Base-by-base conservation (phyloP, 2,113 vertebrate genomes). In the Ageneiosus marmoratus region DNA sequence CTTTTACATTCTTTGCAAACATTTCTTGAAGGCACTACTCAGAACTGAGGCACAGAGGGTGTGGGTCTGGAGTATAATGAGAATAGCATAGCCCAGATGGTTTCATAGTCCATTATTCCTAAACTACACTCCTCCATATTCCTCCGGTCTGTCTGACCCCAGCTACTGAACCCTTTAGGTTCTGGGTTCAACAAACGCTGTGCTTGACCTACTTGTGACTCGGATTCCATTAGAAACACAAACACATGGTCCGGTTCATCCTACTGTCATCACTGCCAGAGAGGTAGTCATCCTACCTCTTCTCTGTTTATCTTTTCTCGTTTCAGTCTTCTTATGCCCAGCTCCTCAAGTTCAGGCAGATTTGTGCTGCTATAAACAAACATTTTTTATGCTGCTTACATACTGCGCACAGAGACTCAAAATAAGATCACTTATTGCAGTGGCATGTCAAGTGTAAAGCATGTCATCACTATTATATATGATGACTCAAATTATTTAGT, bases 161-260 rank as follows among this genome's bases (percentile, higher is more conserved):
- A 76, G 80, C 83, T 87, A 82, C 83, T 82, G 83, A 85, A 83
- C 80, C 76, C 46, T 83, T 27, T 48, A 87, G 53, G 69, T 76
- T 82, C 63, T 3, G 24, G 50, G 69, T 82, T 82, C 83, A 75
- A 56, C 65, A 55, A 50, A 84, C 41, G 37, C 83, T 74, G 56
- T 37, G 67, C 74, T 58, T 84, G 86, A 82, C 74, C 41, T 46
- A 75, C 41, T 50, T 44, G 79, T 67, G 58, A 83, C 60, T 77
- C 29, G 3, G 55, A 55, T 56, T 72, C 27, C 44, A 73, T 62
- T 83, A 62, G 74, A 80, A 86, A 83, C 82, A 84, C 48, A 86
- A 83, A 83, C 78, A 84, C 70, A 80, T 20, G 11, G 70, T 81
- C 62, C 24, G 22, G 78, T 41, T 58, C 46, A 77, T 81, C 8